phyloP scores from a whole-genome alignment of 2,888 invertebrate species.

The Philonicus albiceps region DNA sequence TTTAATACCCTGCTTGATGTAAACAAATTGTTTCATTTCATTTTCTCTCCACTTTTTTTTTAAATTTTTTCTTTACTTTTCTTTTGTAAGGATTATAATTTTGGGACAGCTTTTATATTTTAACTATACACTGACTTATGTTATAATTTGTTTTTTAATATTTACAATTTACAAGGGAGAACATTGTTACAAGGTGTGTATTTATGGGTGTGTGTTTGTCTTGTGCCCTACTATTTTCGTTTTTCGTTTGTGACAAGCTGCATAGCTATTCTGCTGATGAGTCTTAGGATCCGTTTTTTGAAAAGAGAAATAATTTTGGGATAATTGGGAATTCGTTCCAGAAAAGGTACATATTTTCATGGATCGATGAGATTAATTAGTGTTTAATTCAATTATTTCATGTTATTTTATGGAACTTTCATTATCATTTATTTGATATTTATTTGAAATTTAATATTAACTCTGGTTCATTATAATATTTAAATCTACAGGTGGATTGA shows the following conservation, averaged over 20 bases:
- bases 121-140: conserved; percentile 21
- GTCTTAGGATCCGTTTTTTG: not conserved
- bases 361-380: no score
- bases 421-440: not conserved
- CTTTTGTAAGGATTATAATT: conserved; percentile 2
- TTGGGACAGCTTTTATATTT: not conserved
- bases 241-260: not conserved
- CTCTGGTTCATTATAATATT: not conserved
- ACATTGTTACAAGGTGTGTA: conserved; percentile 1
- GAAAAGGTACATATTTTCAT: no score
- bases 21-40: not conserved
- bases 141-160: not conserved
- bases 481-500: no score
- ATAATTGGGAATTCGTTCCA: no score
- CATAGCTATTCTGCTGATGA: not conserved
- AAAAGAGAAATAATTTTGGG: not conserved
- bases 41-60: not conserved
- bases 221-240: not conserved
- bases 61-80: not conserved
- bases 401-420: not conserved
- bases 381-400: not conserved
- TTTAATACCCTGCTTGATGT: not conserved
- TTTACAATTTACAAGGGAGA: conserved; percentile 25
- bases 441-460: not conserved
- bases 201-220: not conserved